Conservation (phyloP, 2,888 invertebrate genomes). For the Azorinus chamasolen region DNA sequence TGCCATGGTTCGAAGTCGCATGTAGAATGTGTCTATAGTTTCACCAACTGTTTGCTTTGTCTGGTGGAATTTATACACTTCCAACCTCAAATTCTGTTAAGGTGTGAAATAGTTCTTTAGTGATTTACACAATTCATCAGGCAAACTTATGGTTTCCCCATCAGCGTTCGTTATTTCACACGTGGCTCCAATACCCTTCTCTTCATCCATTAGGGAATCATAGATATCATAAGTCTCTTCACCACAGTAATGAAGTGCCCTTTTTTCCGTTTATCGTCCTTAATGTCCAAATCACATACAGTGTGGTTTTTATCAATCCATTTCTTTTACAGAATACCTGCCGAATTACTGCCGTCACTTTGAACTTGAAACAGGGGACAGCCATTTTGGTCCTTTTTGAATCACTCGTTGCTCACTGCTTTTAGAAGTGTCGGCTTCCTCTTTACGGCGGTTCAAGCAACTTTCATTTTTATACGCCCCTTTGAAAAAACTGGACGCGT, state of each 20-base stretch:
- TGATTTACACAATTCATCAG: slow-evolving; percentile 7
- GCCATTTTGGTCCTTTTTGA: no score
- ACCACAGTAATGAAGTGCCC: slow-evolving; percentile 31
- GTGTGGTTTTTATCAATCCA: slow-evolving; percentile 5
- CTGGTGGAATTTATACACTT: slow-evolving; percentile 39
- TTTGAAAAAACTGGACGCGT: no score
- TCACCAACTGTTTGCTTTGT: slow-evolving; percentile 37
- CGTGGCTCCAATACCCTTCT: slow-evolving; percentile 18
- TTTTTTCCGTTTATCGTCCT: slow-evolving; percentile 8
- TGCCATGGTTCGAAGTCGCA: slow-evolving; percentile 18
- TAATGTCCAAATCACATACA: slow-evolving; percentile 7
- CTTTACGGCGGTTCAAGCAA: no score
- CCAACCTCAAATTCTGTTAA: slow-evolving; percentile 25
- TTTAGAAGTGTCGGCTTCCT: no score
- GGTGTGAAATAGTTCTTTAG: slow-evolving; percentile 38
- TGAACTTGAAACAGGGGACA: no score
- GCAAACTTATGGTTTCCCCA: slow-evolving; percentile 20
- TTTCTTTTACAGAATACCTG: background rate
- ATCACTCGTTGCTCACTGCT: no score
- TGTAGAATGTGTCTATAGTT: slow-evolving; percentile 28
- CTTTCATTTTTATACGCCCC: no score
- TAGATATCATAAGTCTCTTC: slow-evolving; percentile 30
- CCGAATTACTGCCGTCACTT: no score
- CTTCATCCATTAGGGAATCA: slow-evolving; percentile 16
- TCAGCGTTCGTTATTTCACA: background rate